phyloP scores from a whole-genome alignment of 2,113 vertebrate species.

The Mormoops blainvillei region DNA sequence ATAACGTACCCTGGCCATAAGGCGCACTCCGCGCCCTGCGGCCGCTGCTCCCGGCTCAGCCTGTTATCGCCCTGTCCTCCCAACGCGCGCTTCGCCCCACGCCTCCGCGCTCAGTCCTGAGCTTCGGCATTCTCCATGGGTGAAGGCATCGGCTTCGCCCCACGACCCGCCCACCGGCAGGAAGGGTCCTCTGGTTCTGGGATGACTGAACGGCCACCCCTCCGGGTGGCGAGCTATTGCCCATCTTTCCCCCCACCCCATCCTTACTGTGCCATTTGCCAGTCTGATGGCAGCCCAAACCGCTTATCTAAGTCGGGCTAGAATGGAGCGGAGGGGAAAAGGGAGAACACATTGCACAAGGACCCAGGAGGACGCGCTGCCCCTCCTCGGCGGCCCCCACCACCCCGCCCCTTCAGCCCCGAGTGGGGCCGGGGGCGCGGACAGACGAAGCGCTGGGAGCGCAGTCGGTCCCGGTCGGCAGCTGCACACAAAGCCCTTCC shows the following conservation, averaged over 20 bases:
- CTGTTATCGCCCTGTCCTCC: background rate
- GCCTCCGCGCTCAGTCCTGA: background rate
- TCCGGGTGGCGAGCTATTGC: background rate
- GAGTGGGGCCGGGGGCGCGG: background rate
- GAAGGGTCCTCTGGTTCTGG: background rate
- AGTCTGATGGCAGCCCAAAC: background rate
- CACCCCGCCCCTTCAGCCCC: background rate
- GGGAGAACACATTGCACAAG: background rate
- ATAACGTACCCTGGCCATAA: background rate
- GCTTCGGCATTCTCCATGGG: too few species aligned
- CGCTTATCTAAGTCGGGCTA: background rate
- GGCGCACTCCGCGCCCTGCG: background rate
- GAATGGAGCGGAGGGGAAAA: background rate
- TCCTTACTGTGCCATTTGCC: background rate
- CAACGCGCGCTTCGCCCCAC: background rate
- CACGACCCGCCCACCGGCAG: background rate
- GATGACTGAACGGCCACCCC: background rate
- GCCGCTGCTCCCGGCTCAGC: background rate
- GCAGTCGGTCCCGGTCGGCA: background rate
- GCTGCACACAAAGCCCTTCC: conserved; percentile 70
- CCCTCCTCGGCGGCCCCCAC: background rate
- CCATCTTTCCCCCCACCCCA: background rate
- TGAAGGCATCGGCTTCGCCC: background rate
- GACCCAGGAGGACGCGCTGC: background rate
- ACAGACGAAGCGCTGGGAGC: background rate